A percentile compares a stretch with the other conserved stretches of the same genome.
Evolutionary conservation across 2,797 vertebrate species (phyloP).

Genomic region (Notolepis coatsorum): DNA sequence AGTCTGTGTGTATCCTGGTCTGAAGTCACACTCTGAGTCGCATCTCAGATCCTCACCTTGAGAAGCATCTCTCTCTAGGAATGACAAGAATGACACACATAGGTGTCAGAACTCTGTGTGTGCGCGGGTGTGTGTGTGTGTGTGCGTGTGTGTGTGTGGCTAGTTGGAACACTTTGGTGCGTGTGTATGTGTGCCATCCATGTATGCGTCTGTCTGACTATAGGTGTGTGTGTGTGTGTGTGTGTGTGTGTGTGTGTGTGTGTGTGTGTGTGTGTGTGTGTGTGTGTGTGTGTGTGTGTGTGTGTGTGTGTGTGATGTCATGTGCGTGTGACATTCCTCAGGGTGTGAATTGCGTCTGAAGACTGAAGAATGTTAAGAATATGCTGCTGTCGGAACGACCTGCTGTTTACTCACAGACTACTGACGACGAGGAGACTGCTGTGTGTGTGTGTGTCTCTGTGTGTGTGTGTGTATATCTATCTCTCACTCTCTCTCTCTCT

Average conservation of each 20-base stretch:
- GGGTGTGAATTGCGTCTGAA: constrained; percentile 72
- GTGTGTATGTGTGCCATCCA: too few species aligned
- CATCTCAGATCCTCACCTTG: too few species aligned
- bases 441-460: constrained; percentile 24
- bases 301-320: constrained; percentile 3
- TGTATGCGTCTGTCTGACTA: too few species aligned
- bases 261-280: constrained; percentile 2
- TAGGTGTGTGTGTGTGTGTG: constrained; percentile 2
- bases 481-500: neutral
- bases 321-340: constrained; percentile 64
- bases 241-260: constrained; percentile 4
- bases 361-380: constrained; percentile 76
- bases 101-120: too few species aligned
- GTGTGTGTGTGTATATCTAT: constrained; percentile 21
- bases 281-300: constrained; percentile 2
- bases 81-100: too few species aligned
- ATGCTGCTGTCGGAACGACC: constrained; percentile 63
- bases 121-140: too few species aligned
- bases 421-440: constrained; percentile 45
- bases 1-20: too few species aligned
- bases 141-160: too few species aligned
- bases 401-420: constrained; percentile 70
- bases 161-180: too few species aligned
- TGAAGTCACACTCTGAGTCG: too few species aligned
- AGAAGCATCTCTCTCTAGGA: too few species aligned